Conservation (phyloP, 2,797 vertebrate species). For the Melanitta fusca region DNA sequence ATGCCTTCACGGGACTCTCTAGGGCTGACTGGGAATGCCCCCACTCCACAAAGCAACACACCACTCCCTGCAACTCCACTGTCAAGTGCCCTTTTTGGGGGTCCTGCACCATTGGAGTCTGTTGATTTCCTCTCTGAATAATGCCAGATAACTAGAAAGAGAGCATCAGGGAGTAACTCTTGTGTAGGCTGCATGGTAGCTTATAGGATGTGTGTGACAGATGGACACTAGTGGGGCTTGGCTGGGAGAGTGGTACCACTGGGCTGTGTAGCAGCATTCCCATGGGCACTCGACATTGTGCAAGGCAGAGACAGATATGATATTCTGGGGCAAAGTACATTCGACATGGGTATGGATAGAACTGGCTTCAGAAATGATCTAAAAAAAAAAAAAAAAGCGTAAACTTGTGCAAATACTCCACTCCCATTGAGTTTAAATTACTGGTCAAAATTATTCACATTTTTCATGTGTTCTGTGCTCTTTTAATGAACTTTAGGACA, state of each 20-base stretch:
- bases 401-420: not conserved
- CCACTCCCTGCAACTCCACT: not conserved
- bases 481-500: not conserved
- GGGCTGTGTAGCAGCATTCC: not conserved
- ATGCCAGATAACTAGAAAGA: not conserved
- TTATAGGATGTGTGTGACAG: not conserved
- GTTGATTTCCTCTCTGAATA: not conserved
- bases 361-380: not conserved
- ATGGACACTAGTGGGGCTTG: too few species aligned
- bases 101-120: fast-evolving
- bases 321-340: not conserved
- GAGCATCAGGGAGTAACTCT: not conserved
- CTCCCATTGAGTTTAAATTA: not conserved
- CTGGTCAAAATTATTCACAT: not conserved
- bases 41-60: not conserved
- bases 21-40: not conserved
- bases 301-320: not conserved
- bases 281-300: not conserved
- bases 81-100: not conserved
- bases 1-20: too few species aligned
- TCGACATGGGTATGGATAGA: not conserved
- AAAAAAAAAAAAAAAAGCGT: not conserved
- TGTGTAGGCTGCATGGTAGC: not conserved
- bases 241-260: not conserved
- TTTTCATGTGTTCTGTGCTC: not conserved